Evolutionary conservation across 2,797 vertebrate genomes (phyloP).

Genomic region (Euphonia xanthogaster): DNA sequence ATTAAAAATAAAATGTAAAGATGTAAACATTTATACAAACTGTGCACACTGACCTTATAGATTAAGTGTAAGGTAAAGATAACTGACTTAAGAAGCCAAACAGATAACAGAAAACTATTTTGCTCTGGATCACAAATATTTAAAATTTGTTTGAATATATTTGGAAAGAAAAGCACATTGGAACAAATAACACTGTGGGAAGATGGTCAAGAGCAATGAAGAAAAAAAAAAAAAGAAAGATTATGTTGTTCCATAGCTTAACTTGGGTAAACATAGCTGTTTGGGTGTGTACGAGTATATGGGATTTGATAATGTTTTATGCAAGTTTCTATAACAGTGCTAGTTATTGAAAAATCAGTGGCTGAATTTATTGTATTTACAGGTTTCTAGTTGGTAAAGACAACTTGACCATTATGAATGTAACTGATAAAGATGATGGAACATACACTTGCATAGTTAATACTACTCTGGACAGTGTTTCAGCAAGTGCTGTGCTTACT

Average conservation of each 20-base stretch:
- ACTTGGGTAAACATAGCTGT: neutral
- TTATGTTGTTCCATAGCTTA: neutral
- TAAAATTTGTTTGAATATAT: neutral
- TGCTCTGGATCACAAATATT: neutral
- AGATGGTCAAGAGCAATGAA: neutral
- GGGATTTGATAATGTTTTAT: neutral
- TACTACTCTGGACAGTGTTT: slow-evolving; percentile 92
- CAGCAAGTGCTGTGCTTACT: slow-evolving; percentile 89
- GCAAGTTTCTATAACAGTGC: neutral
- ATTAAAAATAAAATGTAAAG: neutral
- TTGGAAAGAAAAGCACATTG: neutral
- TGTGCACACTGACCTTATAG: neutral
- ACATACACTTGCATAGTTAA: slow-evolving; percentile 92
- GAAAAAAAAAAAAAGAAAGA: neutral
- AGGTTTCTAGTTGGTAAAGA: slow-evolving; percentile 87
- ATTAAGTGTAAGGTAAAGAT: neutral
- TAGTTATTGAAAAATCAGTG: neutral
- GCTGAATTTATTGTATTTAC: slow-evolving; percentile 58
- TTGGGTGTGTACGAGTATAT: neutral
- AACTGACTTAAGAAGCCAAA: neutral
- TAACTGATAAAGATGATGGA: slow-evolving; percentile 88
- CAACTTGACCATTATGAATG: slow-evolving; percentile 86
- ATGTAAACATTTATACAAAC: neutral
- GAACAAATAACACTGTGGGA: neutral
- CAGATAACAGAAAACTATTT: neutral